A percentile compares a stretch with the other conserved stretches of the same genome.
Evolutionary conservation across 2,797 vertebrate genomes (phyloP).

Genomic region (Sorex maritimensis): DNA sequence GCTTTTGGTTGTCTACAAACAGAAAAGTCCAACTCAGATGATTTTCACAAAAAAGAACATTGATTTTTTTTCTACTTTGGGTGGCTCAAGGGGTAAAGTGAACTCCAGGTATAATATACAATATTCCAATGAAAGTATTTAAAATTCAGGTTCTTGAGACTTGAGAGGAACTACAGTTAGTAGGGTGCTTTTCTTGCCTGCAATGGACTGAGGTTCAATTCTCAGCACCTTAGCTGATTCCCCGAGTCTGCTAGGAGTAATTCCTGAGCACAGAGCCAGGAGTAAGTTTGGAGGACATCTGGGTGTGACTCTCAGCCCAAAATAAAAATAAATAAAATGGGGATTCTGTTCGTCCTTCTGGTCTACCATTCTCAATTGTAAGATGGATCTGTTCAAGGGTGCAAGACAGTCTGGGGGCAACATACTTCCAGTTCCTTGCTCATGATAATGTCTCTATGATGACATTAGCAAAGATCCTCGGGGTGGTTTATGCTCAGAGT

Average conservation of each 20-base stretch:
- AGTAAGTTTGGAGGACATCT: too few relatives aligned
- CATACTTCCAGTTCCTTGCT: too few relatives aligned
- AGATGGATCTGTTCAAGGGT: too few relatives aligned
- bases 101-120: background rate
- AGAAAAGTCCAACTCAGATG: background rate
- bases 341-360: too few relatives aligned
- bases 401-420: too few relatives aligned
- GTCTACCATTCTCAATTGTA: background rate
- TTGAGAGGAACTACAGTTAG: too few relatives aligned
- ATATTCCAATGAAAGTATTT: background rate
- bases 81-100: background rate
- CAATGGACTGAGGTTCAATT: too few relatives aligned
- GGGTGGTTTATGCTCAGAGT: background rate
- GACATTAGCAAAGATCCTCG: conserved; percentile 59
- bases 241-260: too few relatives aligned
- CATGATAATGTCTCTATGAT: conserved; percentile 5
- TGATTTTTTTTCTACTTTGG: conserved; percentile 18
- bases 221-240: too few relatives aligned
- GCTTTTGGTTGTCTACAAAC: background rate
- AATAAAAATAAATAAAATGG: too few relatives aligned
- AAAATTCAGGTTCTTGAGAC: background rate
- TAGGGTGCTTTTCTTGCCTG: too few relatives aligned
- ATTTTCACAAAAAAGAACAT: background rate
- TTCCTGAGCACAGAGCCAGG: too few relatives aligned
- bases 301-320: background rate